Base-by-base conservation (phyloP, 2,797 vertebrate species). In the Clarias platycephalus region DNA sequence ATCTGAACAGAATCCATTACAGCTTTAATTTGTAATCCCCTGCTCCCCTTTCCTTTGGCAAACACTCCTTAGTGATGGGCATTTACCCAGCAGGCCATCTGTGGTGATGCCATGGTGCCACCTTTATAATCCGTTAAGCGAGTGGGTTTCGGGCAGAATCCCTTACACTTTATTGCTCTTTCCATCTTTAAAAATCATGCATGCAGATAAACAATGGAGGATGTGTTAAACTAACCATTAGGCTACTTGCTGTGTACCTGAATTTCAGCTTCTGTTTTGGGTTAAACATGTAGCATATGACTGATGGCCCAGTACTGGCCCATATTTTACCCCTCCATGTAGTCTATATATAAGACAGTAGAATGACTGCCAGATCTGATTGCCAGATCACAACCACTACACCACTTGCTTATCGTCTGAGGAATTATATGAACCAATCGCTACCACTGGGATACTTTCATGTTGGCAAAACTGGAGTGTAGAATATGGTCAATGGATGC, bases 31-130 rank as follows among this genome's bases (percentile, higher is more conserved):
- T 87, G 74, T 77, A 86, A 80, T 66, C 85, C 31, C 55, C 57
- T 82, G 40, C 34, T 58, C 64, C 82, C 37, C 62, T 63, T 15
- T 82, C 49, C 60, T 90, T 88, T 91, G 86, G 89, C 88, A 90
- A 5, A 85, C 80, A 67, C 63, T 90, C 62, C 53, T 75, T 87
- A 86, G 71, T 84, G 81, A 89, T 89, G 85, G 89, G 89, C 87
- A 86, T 70, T 76, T 82, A 76, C 80, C 85, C 88, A 88, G 85
- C 37, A 82, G 84, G 79, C 87, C 89, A 89, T 90, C 88, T 90
- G 90, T 87, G 84, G 75, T 60, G 79, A 88, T 86, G 79, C 75
- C 79, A 87, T 80, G 88, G 86, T 84, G 84, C 68, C 81, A 58
- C 80, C 68, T 66, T 72, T 86, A 63, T 80, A 84, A 86, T 71